Conservation (phyloP, 2,888 invertebrate genomes). For the Dromius quadrimaculatus region DNA sequence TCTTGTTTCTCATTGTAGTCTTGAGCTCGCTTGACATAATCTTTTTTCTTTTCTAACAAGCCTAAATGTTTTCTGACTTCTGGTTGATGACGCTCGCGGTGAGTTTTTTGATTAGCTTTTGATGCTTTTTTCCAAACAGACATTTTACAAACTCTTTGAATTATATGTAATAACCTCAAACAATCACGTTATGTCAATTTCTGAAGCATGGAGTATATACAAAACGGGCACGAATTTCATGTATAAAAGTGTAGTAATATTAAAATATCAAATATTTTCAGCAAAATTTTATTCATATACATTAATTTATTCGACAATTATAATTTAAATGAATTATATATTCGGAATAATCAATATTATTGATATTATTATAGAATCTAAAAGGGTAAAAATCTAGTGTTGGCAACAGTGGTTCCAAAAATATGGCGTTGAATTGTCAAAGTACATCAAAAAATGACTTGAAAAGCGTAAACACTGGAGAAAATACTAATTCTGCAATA, state of each 20-base stretch:
- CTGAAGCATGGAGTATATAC: no score
- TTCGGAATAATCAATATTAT: no score
- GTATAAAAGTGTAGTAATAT: no score
- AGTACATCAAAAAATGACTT: slow-evolving; percentile 11
- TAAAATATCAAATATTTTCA: no score
- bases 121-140: slow-evolving; percentile 92
- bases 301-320: no score
- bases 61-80: slow-evolving; percentile 82
- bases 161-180: slow-evolving; percentile 4
- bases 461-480: background rate
- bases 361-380: no score
- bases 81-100: slow-evolving; percentile 88
- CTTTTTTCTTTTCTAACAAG: slow-evolving; percentile 89
- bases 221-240: background rate
- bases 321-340: no score
- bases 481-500: slow-evolving; percentile 53
- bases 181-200: background rate
- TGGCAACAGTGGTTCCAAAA: background rate
- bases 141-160: slow-evolving; percentile 69
- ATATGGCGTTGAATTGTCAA: background rate
- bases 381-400: no score
- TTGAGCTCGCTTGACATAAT: slow-evolving; percentile 82
- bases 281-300: no score
- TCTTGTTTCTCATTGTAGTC: slow-evolving; percentile 87
- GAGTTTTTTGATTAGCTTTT: slow-evolving; percentile 86